Base-by-base conservation (phyloP, 1,140 invertebrate species). In the Lordiphosa mommai region DNA sequence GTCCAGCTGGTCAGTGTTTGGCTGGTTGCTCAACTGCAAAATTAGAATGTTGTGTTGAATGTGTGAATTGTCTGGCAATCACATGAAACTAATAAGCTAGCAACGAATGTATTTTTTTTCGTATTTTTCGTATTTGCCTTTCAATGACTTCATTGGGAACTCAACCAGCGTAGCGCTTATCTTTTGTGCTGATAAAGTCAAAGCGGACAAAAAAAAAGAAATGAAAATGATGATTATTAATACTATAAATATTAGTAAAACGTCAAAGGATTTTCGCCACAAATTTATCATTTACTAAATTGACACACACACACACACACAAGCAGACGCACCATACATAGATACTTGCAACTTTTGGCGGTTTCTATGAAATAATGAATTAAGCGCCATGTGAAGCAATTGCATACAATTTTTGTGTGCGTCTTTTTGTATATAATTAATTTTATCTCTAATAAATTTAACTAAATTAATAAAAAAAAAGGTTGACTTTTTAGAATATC, bases 181-280 rank as follows among this genome's bases (percentile, higher is more conserved):
- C 76, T 71, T 32, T 47, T 9, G 17, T 9, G 36, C 49, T 69
- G 76, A 80, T 80, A 80, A 80, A 53, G 61, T 41, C 63, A 47
- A 34, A 58, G 50, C 7, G 12, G n/a, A n/a, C 8, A 20, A 27
- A 17, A 38, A 46, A 20, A 38, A 43, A 27, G 49, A 44, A 66
- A 66, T 34, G 46, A 50, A 57, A 17, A n/a, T 37, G 44, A 60
- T 84, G 71, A 80, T 80, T 80, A 82, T 82, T 71, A 80, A 80
- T 82, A 80, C 71, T 80, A 80, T 80, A 82, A 82, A 82, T 82
- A 82, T 84, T 68, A 44, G 61, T 55, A 7, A 69, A 70, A 61
- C 66, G 76, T 80, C 76, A 80, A 82, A 82, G 76, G 77, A 74
- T 76, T 80, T 79, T 58, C 49, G 61, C 36, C 33, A 40, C 52